Base-by-base conservation (phyloP, 2,888 invertebrate genomes). In the Slavum lentiscoides region DNA sequence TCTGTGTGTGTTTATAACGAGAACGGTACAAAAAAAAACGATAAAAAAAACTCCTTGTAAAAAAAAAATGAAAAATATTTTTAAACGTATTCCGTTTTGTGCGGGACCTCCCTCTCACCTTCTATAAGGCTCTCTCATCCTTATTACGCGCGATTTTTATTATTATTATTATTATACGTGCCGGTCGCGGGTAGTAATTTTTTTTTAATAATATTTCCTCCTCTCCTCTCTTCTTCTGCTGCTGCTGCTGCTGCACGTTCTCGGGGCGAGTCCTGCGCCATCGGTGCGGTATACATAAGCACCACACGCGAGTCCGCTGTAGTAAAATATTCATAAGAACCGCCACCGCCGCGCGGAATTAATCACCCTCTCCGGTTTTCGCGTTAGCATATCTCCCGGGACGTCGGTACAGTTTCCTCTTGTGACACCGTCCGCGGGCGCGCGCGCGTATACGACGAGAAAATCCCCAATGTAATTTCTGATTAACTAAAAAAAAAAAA, bases 391-490 rank as follows among this genome's bases (percentile, higher is more conserved):
- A 80, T 80, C 77, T 80, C 77, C 4, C 69, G 77, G 77, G 77
- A 80, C 77, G 70, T 49, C 77, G 77, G 77, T n/a, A 30, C 61
- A n/a, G n/a, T n/a, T 72, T 70, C 53, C 77, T 80, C 77, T 64
- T 72, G 77, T 72, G 77, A 80, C 77, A 80, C 77, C 62, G 37
- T 61, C 30, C 53, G 23, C 23, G 73, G 19, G 21, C 37, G 23
- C 23, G 23, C n/a, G 37, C 23, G 74, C 39, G 66, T 58, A 67
- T 53, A 58, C 58, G 64, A 23, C 61, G 21, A 21, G 23, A 70
- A 80, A 80, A 80, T 80, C 77, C 70, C 77, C 77, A 80, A 80
- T 70, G 70, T 80, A 80, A 80, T 80, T 80, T 80, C 77, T 80
- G 77, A 80, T 80, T 80, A 80, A 80, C 69, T 70, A 70, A 80